Evolutionary conservation across 2,113 vertebrate species (phyloP), one percentile per base, ranked within the genome.

Genomic region (Oryzias woworae): DNA sequence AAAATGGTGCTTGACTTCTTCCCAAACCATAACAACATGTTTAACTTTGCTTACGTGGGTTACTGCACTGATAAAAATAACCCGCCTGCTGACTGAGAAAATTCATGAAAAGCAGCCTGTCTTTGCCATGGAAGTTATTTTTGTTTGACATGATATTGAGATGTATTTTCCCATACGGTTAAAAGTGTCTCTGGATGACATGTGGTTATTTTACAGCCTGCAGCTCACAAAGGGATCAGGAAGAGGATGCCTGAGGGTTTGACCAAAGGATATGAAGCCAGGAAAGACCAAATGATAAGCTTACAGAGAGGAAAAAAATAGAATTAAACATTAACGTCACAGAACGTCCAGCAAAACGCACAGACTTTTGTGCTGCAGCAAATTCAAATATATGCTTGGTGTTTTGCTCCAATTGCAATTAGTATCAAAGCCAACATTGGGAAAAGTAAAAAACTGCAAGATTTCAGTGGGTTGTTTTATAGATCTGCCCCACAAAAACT

Each of bases 1-100:
- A 59, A 86, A 91, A 90, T 90, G 84, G 78, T 15, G 4, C 43
- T 48, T 82, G 62, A 71, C 72, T 64, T 73, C 65, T 73, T 71
- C 53, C 74, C 18, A 49, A 53, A 49, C 58, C 53, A 66, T 53
- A 60, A 73, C 67, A 67, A 51, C 53, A 20, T 56, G 60, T 55
- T 47, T 46, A 8, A 14, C 36, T 70, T 45, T 81, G 78, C 80
- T 88, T 82, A 54, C 62, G 45, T 63, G 85, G 79, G 83, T 62
- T 18, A 65, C 58, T 60, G 44, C 53, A n/a, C 13, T 62, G 24
- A 46, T 46, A 36, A 15, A 63, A 85, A 85, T 46, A 85, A 36
- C 54, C 58, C 52, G 23, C 18, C 36, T 51, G 43, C 56, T 71
- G 75, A 79, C 43, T 36, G 67, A 71, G 49, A 65, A 46, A 15